Evolutionary conservation across 30 jellyfish, hydroid and myxozoan species (phyloP).

Genomic region (Cassiopea xamachana): DNA sequence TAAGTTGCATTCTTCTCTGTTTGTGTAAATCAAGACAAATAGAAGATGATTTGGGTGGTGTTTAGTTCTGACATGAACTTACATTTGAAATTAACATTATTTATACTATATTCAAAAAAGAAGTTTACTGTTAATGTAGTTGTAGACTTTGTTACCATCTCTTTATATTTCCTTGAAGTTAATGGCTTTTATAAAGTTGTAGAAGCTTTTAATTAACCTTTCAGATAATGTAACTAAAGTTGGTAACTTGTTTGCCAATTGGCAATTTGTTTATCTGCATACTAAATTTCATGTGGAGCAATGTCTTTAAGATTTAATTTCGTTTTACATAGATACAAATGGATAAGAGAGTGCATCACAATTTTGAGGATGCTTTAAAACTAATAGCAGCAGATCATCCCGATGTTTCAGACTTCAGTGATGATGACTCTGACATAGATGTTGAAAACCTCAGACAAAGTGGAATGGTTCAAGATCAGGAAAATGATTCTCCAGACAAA

Average conservation of each 20-base stretch:
- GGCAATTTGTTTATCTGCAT: neutral
- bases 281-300: neutral
- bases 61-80: no score
- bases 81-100: no score
- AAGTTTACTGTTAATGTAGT: no score
- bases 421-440: conserved; percentile 8
- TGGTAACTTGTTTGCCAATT: neutral
- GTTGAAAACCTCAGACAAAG: conserved; percentile 23
- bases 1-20: no score
- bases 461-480: conserved; percentile 21
- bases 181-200: no score
- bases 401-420: conserved; percentile 42
- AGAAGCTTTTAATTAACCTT: neutral
- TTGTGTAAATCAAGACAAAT: no score
- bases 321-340: conserved; percentile 10
- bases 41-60: no score
- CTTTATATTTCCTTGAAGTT: no score
- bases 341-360: conserved; percentile 14
- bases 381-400: conserved; percentile 32
- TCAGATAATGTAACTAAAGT: neutral
- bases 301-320: neutral
- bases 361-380: conserved; percentile 39
- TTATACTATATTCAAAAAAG: no score
- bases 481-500: neutral
- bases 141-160: no score